These are phyloP conservation scores for Agapornis roseicollis DNA, from an alignment of 2,113 vertebrate species.

Conservation along the genomic window DNA sequence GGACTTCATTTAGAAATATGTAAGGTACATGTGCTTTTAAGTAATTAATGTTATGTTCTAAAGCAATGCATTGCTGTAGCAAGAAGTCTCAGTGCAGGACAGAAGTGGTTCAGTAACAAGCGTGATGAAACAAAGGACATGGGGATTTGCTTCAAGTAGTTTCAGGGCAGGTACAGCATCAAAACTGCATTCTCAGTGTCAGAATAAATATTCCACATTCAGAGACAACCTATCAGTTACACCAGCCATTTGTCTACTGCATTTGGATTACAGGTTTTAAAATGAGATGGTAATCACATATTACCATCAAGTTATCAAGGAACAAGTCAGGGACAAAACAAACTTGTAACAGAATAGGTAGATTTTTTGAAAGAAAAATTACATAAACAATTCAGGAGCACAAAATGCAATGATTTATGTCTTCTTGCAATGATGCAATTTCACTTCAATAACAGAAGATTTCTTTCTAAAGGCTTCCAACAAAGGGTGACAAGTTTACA, in stretches of 20 bases:
- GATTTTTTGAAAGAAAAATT: background rate
- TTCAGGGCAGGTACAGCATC: background rate
- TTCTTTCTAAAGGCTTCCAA: background rate
- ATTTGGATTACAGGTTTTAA: background rate
- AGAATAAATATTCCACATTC: background rate
- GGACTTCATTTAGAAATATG: background rate
- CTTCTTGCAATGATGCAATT: background rate
- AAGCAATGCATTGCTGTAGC: background rate
- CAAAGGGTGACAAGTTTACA: background rate
- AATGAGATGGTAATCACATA: background rate
- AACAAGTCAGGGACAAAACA: background rate
- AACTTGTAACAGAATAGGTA: background rate
- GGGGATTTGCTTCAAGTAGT: background rate
- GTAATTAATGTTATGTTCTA: background rate
- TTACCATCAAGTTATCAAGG: background rate
- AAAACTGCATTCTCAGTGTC: background rate
- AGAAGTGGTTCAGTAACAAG: background rate
- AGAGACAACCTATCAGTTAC: background rate
- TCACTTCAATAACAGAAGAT: background rate
- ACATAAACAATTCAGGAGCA: background rate
- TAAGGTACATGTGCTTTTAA: background rate
- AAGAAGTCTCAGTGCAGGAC: background rate
- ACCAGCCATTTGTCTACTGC: background rate
- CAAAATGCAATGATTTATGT: background rate
- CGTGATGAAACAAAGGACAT: fast-evolving